Evolutionary conservation across 2,888 invertebrate genomes (phyloP).

Genomic region (Antheraea yamamai): DNA sequence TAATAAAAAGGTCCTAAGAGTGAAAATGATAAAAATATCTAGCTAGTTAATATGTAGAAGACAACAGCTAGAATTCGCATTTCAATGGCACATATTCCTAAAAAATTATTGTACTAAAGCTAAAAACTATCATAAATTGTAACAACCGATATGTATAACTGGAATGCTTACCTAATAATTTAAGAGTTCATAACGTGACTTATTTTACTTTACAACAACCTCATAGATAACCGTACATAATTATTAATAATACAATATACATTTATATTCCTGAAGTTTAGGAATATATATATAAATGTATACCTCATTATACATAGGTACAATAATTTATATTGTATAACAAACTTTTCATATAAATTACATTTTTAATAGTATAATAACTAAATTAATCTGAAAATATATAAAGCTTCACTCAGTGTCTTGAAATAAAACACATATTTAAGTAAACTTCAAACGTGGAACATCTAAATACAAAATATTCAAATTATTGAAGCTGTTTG

Average conservation of each 20-base stretch:
- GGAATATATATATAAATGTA: not conserved
- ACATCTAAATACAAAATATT: no score
- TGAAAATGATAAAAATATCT: not conserved
- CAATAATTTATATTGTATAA: not conserved
- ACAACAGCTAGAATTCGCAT: not conserved
- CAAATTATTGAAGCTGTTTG: no score
- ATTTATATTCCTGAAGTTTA: not conserved
- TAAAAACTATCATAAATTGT: not conserved
- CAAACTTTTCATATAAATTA: not conserved
- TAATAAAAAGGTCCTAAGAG: not conserved
- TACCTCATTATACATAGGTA: not conserved
- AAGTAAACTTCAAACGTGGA: no score
- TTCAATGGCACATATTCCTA: conserved; percentile 11
- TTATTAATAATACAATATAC: not conserved
- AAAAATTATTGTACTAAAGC: not conserved
- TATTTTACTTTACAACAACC: not conserved
- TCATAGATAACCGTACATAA: not conserved
- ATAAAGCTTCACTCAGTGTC: not conserved
- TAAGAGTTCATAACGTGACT: not conserved
- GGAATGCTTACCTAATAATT: conserved; percentile 10
- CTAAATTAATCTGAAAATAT: not conserved
- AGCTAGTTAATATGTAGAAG: not conserved
- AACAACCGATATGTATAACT: conserved; percentile 11
- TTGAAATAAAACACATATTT: no score
- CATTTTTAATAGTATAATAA: not conserved